phyloP scores from a whole-genome alignment of 2,113 vertebrate genomes.

The Coturnix japonica region DNA sequence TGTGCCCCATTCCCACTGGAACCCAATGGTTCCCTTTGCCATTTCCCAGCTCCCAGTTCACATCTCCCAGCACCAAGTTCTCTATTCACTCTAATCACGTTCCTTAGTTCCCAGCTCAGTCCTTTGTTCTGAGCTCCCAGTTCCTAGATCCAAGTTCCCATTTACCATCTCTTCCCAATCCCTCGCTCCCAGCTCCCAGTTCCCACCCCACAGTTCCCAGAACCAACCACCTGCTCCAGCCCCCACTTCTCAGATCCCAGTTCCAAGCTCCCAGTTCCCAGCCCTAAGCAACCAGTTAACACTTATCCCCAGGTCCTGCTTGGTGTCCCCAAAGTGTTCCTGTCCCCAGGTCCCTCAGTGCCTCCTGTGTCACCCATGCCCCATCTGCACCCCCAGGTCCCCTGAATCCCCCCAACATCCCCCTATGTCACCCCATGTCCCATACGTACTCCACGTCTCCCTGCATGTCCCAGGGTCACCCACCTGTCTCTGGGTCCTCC shows the following conservation, averaged over 20 bases:
- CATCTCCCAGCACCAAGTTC: neutral
- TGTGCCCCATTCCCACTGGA: too few species aligned
- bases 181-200: neutral
- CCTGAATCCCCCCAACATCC: neutral
- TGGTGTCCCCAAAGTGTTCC: neutral
- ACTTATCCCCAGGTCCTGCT: neutral
- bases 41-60: neutral
- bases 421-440: neutral
- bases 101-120: neutral
- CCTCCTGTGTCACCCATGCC: neutral
- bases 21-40: neutral
- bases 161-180: too few species aligned
- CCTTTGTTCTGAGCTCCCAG: neutral
- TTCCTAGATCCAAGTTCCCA: too few species aligned
- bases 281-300: neutral
- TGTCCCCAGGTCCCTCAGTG: neutral
- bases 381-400: neutral
- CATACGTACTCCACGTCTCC: neutral
- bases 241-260: neutral
- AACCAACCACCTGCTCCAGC: neutral
- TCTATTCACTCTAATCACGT: too few species aligned
- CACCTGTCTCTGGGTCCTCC: neutral
- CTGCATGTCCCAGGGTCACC: neutral
- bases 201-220: neutral
- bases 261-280: too few species aligned